Percentiles rank a stretch among this genome's conserved stretches.
These are phyloP conservation scores for Cololabis saira DNA, from an alignment of 2,113 vertebrate genomes.

Conservation along the genomic window DNA sequence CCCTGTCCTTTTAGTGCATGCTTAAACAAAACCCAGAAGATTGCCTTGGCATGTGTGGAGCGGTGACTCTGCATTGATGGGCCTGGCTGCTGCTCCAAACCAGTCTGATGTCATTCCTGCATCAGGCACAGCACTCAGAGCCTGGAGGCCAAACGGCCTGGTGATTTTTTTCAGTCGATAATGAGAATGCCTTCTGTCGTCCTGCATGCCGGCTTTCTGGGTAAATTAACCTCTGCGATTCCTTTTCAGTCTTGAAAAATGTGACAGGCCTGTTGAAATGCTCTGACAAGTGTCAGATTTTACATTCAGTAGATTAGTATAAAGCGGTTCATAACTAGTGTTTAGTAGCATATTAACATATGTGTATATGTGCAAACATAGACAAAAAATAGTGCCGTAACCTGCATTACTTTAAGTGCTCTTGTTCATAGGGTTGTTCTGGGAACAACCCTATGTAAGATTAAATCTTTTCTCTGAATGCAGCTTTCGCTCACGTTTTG, in stretches of 20 bases:
- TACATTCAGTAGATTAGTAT: too few species aligned
- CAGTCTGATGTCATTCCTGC: slow-evolving; percentile 83
- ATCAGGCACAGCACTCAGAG: slow-evolving; percentile 65
- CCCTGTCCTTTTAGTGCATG: slow-evolving; percentile 39
- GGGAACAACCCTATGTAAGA: too few species aligned
- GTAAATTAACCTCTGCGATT: not conserved
- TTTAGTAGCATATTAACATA: too few species aligned
- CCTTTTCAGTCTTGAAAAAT: not conserved
- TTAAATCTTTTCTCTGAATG: too few species aligned
- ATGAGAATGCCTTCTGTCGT: slow-evolving; percentile 30
- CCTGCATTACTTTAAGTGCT: too few species aligned
- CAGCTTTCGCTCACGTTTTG: too few species aligned
- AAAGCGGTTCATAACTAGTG: too few species aligned
- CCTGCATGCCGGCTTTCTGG: slow-evolving; percentile 3
- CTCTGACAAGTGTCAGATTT: too few species aligned
- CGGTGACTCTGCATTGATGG: slow-evolving; percentile 55
- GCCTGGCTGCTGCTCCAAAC: slow-evolving; percentile 69
- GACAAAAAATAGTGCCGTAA: too few species aligned
- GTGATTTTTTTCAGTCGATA: slow-evolving; percentile 21
- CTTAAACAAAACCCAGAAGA: slow-evolving; percentile 46
- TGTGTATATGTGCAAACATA: too few species aligned
- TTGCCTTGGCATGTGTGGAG: slow-evolving; percentile 44
- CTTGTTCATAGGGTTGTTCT: too few species aligned
- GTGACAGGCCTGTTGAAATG: not conserved
- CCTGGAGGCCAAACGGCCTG: slow-evolving; percentile 76